phyloP scores from a whole-genome alignment of 2,113 vertebrate species.

The Lates calcarifer region DNA sequence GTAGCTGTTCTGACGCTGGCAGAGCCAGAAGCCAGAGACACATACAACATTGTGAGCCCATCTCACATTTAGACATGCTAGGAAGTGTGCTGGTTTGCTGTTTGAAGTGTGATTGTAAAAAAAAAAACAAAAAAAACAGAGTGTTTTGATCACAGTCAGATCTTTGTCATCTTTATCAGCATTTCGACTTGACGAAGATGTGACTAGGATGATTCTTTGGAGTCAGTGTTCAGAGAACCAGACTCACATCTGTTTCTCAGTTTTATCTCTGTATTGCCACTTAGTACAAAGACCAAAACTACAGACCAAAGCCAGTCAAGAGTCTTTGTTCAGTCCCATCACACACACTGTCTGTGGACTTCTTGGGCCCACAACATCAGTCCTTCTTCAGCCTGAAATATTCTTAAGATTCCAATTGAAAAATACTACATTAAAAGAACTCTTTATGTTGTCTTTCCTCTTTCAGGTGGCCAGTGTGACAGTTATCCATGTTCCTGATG shows the following conservation, averaged over 20 bases:
- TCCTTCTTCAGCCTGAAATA: too few relatives aligned
- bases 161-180: neutral
- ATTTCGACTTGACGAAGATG: neutral
- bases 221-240: neutral
- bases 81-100: neutral
- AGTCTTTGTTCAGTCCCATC: neutral
- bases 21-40: conserved; percentile 84
- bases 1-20: conserved; percentile 90
- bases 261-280: neutral
- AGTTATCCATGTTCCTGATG: conserved; percentile 93
- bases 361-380: too few relatives aligned
- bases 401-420: too few relatives aligned
- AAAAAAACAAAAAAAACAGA: too few relatives aligned
- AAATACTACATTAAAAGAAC: neutral
- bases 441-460: neutral
- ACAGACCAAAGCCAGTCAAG: neutral
- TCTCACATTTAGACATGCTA: neutral
- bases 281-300: neutral
- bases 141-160: neutral
- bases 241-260: neutral
- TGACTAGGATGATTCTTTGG: neutral
- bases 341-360: too few relatives aligned
- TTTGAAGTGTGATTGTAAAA: neutral
- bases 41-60: conserved; percentile 92
- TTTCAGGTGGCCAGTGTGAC: conserved; percentile 91